A percentile compares a stretch with the other conserved stretches of the same genome.
phyloP scores from a whole-genome alignment of 2,888 invertebrate species.

The Bembecia ichneumoniformis region DNA sequence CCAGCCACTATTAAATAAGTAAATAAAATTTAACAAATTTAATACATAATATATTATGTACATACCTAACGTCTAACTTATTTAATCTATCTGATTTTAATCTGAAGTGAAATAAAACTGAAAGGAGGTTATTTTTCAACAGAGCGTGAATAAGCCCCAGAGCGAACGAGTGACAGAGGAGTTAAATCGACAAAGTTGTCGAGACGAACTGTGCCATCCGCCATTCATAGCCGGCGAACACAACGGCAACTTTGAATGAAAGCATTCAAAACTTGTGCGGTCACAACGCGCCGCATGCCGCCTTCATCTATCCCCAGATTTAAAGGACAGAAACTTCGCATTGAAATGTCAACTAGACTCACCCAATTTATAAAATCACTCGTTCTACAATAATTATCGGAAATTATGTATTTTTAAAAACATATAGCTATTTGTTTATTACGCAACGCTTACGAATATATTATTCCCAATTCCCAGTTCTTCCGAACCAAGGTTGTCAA shows the following conservation, averaged over 20 bases:
- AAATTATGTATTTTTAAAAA: no score
- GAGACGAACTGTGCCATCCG: conserved; percentile 40
- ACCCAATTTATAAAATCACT: no score
- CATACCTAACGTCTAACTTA: no score
- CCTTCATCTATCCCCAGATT: conserved; percentile 2
- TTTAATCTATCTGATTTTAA: no score
- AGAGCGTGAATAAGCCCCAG: conserved; percentile 19
- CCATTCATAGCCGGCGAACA: conserved; percentile 40
- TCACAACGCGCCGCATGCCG: conserved; percentile 13
- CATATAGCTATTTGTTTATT: no score
- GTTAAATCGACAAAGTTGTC: conserved; percentile 53
- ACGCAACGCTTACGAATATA: no score
- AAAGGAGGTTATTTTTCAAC: conserved; percentile 13
- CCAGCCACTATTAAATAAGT: no score
- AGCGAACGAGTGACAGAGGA: conserved; percentile 27
- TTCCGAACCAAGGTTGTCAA: no score
- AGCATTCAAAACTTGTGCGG: conserved; percentile 49
- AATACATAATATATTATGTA: no score
- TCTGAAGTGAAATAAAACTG: conserved; percentile 7
- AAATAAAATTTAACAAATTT: no score
- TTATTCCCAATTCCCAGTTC: no score
- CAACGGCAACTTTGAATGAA: conserved; percentile 50
- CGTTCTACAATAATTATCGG: no score
- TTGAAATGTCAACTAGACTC: conserved; percentile 3
- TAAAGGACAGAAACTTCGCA: background rate